Percentiles rank a stretch among this genome's conserved stretches.
These are phyloP conservation scores for Pollimyrus isidori DNA, from an alignment of 2,113 vertebrate species.

Conservation along the genomic window DNA sequence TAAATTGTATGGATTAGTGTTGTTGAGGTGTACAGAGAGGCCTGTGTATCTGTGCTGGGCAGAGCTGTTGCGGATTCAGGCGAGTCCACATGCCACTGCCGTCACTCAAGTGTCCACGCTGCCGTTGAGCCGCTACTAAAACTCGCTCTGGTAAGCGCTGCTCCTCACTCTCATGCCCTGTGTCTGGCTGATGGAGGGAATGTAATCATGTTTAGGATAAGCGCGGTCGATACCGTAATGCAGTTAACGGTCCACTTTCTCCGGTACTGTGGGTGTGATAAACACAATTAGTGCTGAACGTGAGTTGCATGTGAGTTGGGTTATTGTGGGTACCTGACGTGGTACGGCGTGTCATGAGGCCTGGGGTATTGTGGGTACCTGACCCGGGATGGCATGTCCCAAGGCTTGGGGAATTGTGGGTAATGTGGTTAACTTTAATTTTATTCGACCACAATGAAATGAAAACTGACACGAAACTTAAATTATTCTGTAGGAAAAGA, in stretches of 20 bases:
- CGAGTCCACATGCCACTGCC: neutral
- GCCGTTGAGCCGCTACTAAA: neutral
- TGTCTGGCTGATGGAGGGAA: slow-evolving; percentile 27
- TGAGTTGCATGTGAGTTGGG: neutral
- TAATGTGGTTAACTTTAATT: neutral
- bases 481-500: neutral
- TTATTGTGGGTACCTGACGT: neutral
- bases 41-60: neutral
- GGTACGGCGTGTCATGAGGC: neutral
- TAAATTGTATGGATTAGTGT: neutral
- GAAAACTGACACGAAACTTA: neutral
- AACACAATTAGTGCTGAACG: slow-evolving; percentile 48
- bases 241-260: slow-evolving; percentile 41
- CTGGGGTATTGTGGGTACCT: neutral
- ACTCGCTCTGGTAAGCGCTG: neutral
- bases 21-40: neutral
- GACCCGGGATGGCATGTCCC: neutral
- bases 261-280: slow-evolving; percentile 42
- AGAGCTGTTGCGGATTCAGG: neutral
- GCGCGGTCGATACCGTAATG: slow-evolving; percentile 40
- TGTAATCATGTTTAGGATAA: slow-evolving; percentile 32
- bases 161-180: neutral
- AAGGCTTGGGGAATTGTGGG: neutral
- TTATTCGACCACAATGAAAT: too few species aligned
- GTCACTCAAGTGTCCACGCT: neutral